Conservation (phyloP, 2,113 vertebrate genomes). For the Poecile atricapillus region DNA sequence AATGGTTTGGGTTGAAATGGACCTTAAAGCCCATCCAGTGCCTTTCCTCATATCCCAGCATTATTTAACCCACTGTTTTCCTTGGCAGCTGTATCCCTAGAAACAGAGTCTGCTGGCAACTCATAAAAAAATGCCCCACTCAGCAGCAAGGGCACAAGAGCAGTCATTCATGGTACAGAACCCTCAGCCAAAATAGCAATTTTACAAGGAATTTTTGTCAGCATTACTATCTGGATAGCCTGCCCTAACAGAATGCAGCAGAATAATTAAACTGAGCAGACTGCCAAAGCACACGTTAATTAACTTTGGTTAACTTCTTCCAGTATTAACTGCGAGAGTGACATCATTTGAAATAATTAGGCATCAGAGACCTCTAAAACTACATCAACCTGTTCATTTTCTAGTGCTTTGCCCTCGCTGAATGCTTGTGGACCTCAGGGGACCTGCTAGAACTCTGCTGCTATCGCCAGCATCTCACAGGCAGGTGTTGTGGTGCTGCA, state of each 20-base stretch:
- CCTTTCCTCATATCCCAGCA: neutral
- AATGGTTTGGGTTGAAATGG: neutral
- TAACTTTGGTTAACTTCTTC: constrained; percentile 31
- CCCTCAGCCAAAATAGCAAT: neutral
- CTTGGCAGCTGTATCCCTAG: neutral
- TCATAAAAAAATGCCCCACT: neutral
- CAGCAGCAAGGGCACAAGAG: neutral
- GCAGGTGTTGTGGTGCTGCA: neutral
- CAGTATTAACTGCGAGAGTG: neutral
- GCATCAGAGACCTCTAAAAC: constrained; percentile 19
- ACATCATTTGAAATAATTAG: neutral
- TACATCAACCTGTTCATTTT: neutral
- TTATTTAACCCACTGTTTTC: neutral
- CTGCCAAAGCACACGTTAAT: constrained; percentile 33
- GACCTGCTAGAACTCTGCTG: neutral
- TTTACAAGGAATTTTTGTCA: neutral
- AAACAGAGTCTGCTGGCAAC: neutral
- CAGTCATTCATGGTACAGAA: neutral
- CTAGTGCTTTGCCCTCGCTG: neutral
- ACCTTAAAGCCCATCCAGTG: rapidly evolving
- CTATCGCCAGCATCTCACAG: neutral
- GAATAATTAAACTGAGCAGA: constrained; percentile 36
- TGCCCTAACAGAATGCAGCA: neutral
- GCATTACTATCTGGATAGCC: neutral
- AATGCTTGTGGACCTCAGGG: neutral